Conservation (phyloP, 2,797 vertebrate species). For the Siniperca undulata region DNA sequence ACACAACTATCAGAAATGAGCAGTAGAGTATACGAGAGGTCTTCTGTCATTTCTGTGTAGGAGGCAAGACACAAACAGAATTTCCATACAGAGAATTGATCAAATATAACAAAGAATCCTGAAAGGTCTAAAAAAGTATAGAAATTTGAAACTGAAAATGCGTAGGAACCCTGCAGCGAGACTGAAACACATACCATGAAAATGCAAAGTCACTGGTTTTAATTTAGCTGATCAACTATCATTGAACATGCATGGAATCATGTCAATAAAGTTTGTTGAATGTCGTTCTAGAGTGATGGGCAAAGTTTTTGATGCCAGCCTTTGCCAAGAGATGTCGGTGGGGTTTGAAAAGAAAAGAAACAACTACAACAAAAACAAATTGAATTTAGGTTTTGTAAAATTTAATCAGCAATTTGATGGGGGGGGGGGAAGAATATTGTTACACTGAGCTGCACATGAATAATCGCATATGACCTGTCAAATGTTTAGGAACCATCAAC, state of each 20-base stretch:
- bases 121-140: constrained; percentile 36
- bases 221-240: not conserved
- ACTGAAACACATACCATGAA: constrained; percentile 42
- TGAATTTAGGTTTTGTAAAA: not conserved
- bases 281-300: not conserved
- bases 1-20: not conserved
- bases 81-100: constrained; percentile 22
- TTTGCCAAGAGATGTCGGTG: no score
- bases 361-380: not conserved
- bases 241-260: not conserved
- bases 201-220: constrained; percentile 48
- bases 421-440: not conserved
- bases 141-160: constrained; percentile 70
- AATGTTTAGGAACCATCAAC: not conserved
- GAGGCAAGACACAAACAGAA: constrained; percentile 8
- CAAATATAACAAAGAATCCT: constrained; percentile 30
- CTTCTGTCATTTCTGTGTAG: constrained; percentile 10
- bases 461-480: not conserved
- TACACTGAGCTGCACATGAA: not conserved
- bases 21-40: not conserved
- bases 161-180: constrained; percentile 41
- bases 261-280: not conserved
- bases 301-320: not conserved
- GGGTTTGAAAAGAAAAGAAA: not conserved
- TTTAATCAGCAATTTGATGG: not conserved